Evolutionary conservation across 2,888 invertebrate genomes (phyloP), one percentile per base, ranked within the genome.

Genomic region (Drosophila paracracens): DNA sequence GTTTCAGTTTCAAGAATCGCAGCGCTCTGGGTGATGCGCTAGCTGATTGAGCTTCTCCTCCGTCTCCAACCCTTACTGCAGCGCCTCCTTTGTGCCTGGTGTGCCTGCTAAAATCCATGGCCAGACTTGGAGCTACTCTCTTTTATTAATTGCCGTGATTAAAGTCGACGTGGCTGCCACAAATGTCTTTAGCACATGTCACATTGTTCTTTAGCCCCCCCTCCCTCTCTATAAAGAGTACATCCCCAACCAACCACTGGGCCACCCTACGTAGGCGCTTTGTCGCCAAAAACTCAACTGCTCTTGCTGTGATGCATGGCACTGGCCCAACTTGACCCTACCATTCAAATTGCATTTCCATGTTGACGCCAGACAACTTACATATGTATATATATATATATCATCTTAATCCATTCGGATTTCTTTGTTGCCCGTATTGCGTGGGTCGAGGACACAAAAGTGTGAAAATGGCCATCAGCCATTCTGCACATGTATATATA

Each of bases 121-220:
- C 61, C 52, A 56, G 54, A 53, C 38, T 6, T 46, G 46, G 18
- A 21, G 8, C 63, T 38, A 29, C 54, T 25, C 60, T 57, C 53
- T 68, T 70, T 84, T 88, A 89, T 87, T 88, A 88, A 89, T 89
- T 87, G 78, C 88, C 64, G 81, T 79, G 87, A 89, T 87, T 87
- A 89, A 85, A 83, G 86, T 58, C 83, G 70, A 72, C 64, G 81
- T 65, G 33, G 68, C 76, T 81, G 79, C 75, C 69, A 70, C 71
- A 59, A 73, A 89, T 87, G 81, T 83, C 90, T 87, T 89, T 78
- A 87, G 88, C 86, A 89, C 89, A 87, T 87, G 86, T 87, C 89
- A 87, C 80, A 57, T 66, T 70, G 65, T 64, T 66, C 54, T 27
- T 36, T 4, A 43, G 35, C 21, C 8, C n/a, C 27, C 51, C 8